A percentile compares a stretch with the other conserved stretches of the same genome.
Evolutionary conservation across 2,888 invertebrate species (phyloP).

Genomic region (Drosophila hamatofila): DNA sequence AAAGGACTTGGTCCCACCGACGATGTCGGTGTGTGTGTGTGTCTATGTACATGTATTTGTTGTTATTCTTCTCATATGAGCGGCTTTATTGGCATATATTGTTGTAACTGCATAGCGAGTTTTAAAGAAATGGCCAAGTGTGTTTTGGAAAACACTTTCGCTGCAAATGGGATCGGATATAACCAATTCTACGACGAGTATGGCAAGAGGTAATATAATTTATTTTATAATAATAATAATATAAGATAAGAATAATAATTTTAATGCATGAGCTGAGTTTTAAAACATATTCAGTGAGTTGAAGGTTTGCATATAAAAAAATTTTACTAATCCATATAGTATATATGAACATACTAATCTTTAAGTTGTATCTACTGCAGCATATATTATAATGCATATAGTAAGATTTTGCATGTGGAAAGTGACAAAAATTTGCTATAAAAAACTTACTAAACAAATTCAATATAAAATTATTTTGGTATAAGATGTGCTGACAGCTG

Average conservation of each 20-base stretch:
- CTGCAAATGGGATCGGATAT: not conserved
- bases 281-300: too few species aligned
- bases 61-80: constrained; percentile 13
- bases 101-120: constrained; percentile 16
- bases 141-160: constrained; percentile 35
- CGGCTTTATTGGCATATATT: constrained; percentile 8
- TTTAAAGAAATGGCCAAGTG: constrained; percentile 17
- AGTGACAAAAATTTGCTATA: too few species aligned
- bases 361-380: too few species aligned
- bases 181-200: not conserved
- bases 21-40: constrained; percentile 12
- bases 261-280: not conserved
- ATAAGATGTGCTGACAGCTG: not conserved
- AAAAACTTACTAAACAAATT: too few species aligned
- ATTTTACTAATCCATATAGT: too few species aligned
- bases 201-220: not conserved
- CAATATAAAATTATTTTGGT: not conserved
- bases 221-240: not conserved
- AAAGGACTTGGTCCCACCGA: constrained; percentile 61
- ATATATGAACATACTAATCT: too few species aligned
- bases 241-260: not conserved
- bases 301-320: too few species aligned
- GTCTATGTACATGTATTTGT: constrained; percentile 7
- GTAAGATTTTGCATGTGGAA: too few species aligned
- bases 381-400: too few species aligned